Evolutionary conservation across 2,113 vertebrate species (phyloP).

Genomic region (Speoplatyrhinus poulsoni): DNA sequence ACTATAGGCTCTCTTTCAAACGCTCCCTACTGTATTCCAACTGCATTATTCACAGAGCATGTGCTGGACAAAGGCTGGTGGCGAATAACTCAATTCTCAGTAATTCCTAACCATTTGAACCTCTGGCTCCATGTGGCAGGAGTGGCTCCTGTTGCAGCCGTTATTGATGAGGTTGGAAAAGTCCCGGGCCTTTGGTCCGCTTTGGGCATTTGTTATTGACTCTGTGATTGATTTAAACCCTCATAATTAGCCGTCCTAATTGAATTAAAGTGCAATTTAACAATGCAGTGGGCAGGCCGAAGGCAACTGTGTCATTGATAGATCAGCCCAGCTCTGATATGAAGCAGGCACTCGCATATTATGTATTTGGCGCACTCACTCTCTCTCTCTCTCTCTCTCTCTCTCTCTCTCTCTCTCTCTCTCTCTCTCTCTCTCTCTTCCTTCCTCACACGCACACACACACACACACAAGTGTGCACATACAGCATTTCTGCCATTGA

Average conservation of each 20-base stretch:
- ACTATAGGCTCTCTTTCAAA: slow-evolving; percentile 25
- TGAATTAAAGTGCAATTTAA: slow-evolving; percentile 84
- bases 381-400: not conserved
- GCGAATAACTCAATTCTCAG: slow-evolving; percentile 75
- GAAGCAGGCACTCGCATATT: slow-evolving; percentile 72
- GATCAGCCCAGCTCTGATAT: slow-evolving; percentile 71
- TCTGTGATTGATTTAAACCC: slow-evolving; percentile 81
- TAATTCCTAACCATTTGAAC: slow-evolving; percentile 72
- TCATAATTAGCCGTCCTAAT: slow-evolving; percentile 83
- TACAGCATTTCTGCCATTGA: slow-evolving; percentile 33
- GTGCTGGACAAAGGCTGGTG: slow-evolving; percentile 61
- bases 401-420: not conserved
- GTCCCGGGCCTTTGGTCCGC: slow-evolving; percentile 61
- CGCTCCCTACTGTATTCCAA: slow-evolving; percentile 28
- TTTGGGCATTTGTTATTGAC: slow-evolving; percentile 77
- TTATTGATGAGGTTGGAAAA: slow-evolving; percentile 77
- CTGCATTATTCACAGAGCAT: slow-evolving; percentile 36
- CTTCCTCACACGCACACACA: slow-evolving; percentile 2
- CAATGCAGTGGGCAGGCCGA: slow-evolving; percentile 73
- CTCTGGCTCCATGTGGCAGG: slow-evolving; percentile 52
- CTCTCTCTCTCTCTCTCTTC: not conserved
- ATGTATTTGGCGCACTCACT: slow-evolving; percentile 50
- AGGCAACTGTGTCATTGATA: slow-evolving; percentile 79
- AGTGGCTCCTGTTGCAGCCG: slow-evolving; percentile 58
- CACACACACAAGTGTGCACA: slow-evolving; percentile 15